Conservation (phyloP, 2,113 vertebrate species). For the Heterocephalus glaber region DNA sequence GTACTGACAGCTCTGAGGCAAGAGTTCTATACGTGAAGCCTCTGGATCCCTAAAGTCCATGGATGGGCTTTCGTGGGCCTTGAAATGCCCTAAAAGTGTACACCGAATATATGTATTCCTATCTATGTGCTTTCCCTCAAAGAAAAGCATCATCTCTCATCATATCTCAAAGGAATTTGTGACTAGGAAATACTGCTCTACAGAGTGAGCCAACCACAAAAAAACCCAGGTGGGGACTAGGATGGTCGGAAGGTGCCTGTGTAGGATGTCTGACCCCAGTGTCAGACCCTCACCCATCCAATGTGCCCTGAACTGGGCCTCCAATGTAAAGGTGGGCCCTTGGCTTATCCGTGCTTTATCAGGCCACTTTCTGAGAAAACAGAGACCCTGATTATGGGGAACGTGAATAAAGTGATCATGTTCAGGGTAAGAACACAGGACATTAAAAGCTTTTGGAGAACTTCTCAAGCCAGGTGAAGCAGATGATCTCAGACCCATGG, state of each 20-base stretch:
- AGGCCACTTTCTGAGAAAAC: neutral
- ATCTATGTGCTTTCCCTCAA: neutral
- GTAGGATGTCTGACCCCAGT: neutral
- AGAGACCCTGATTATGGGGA: neutral
- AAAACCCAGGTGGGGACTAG: neutral
- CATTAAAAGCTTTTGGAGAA: neutral
- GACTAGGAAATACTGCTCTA: neutral
- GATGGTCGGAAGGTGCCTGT: neutral
- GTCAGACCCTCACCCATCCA: neutral
- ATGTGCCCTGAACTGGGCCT: neutral
- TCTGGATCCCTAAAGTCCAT: neutral
- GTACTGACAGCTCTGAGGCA: neutral
- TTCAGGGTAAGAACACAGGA: neutral
- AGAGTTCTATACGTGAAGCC: neutral
- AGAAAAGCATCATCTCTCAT: slow-evolving; percentile 5
- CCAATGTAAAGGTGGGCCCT: neutral
- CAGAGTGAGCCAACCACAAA: neutral
- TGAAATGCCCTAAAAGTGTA: neutral
- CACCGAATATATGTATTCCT: neutral
- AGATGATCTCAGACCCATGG: neutral
- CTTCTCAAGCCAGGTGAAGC: neutral
- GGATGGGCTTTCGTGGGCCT: neutral
- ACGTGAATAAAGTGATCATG: neutral
- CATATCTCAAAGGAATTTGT: neutral
- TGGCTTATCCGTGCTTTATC: neutral